Base-by-base conservation (phyloP, 2,797 vertebrate genomes). In the Esox masquinongy region DNA sequence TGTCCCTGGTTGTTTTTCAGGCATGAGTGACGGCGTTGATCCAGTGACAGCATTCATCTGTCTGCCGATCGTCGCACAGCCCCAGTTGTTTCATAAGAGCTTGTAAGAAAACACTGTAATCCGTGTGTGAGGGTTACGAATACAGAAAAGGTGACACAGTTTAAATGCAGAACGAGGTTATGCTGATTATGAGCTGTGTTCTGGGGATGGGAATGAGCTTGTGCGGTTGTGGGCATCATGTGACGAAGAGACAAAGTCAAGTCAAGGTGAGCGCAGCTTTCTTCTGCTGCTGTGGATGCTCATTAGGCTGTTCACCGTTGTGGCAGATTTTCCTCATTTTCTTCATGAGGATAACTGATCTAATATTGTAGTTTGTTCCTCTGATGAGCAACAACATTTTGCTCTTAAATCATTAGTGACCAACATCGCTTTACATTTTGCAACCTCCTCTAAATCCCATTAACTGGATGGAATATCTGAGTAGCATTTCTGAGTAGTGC, bases 11-110 rank as follows among this genome's bases (percentile, higher is more conserved):
- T 29, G 59, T 63, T 63, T 61, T 4, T 53, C 22, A 63, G 59
- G 7, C 11, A 64, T 15, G 61, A 64, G 26, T 64, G 61, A 29
- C 24, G 26, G 24, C 16, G 24, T 64, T 64, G 22, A 56, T 22
- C 51, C 19, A 53, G 51, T 53, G 51, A 53, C 51, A 53, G 19
- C 51, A n/a, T n/a, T 53, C 51, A 50, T 50, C 49, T 16, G 7
- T 53, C 51, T 53, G 51, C 16, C 51, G 14, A 64, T 64, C 61
- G 24, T 24, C 61, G 12, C 61, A 29, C 14, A 15, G 61, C 22
- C 12, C 61, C 61, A 29, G 24, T 15, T 0, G 16, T 29, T 81
- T 74, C 72, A 69, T 59, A 50, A 75, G 68, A 73, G 80, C 74
- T 75, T 80, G 49, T 75, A 16, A 64, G 22, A 64, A 31, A 29